phyloP scores from a whole-genome alignment of 2,113 vertebrate genomes.

The Dendropsophus ebraccatus region DNA sequence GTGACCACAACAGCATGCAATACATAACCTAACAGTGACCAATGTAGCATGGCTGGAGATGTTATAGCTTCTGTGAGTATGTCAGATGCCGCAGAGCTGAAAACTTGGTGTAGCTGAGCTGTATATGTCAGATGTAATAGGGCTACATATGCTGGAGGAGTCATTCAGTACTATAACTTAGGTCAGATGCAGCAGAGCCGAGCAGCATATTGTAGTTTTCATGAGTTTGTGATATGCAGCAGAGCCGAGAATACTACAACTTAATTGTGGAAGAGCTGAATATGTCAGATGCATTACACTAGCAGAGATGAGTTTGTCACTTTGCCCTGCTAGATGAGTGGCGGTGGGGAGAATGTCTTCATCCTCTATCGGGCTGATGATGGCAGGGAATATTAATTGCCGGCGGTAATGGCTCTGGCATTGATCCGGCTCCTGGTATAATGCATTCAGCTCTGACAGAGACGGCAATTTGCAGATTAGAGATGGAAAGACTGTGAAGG shows the following conservation, averaged over 20 bases:
- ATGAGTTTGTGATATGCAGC: background rate
- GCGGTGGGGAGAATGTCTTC: background rate
- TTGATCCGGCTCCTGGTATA: background rate
- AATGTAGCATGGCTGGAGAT: background rate
- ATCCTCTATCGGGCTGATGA: background rate
- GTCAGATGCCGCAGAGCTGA: background rate
- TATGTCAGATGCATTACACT: background rate
- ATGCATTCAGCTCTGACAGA: background rate
- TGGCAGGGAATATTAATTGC: slow-evolving; percentile 15
- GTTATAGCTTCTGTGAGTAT: background rate
- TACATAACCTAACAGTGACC: background rate
- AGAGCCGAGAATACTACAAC: too few relatives aligned
- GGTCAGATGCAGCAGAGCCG: background rate
- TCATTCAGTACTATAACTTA: background rate
- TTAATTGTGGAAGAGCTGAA: too few relatives aligned
- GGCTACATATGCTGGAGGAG: background rate
- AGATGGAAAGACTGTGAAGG: slow-evolving; percentile 13
- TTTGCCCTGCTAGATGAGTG: too few relatives aligned
- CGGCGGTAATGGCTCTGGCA: slow-evolving; percentile 1
- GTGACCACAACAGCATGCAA: too few relatives aligned
- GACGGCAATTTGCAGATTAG: slow-evolving; percentile 13
- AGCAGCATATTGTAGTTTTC: too few relatives aligned
- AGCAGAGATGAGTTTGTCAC: too few relatives aligned
- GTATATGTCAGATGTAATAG: background rate
- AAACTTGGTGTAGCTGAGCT: too few relatives aligned